These are phyloP conservation scores for Ceyx melanurus DNA, from an alignment of 2,113 vertebrate species.

Conservation along the genomic window DNA sequence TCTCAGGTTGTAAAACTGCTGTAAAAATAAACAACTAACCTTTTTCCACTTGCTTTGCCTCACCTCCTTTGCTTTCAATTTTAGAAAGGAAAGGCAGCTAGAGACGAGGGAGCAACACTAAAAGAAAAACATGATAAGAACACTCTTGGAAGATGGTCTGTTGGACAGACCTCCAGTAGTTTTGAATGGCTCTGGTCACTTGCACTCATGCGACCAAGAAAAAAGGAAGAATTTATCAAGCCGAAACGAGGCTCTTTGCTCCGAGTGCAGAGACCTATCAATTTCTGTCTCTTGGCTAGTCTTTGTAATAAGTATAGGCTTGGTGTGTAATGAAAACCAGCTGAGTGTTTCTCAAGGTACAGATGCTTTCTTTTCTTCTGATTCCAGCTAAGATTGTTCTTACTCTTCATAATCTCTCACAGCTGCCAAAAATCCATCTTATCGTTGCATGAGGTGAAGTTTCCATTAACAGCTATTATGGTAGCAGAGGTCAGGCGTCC, in stretches of 20 bases:
- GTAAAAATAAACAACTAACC: neutral
- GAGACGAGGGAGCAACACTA: neutral
- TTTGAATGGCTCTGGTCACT: constrained; percentile 63
- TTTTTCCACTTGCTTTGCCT: neutral
- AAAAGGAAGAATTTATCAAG: constrained; percentile 75
- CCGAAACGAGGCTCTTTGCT: constrained; percentile 35
- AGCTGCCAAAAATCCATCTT: constrained; percentile 88
- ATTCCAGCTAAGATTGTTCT: constrained; percentile 85
- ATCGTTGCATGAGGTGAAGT: constrained; percentile 91
- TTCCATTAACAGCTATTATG: constrained; percentile 86
- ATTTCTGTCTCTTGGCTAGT: constrained; percentile 82
- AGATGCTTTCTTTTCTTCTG: constrained; percentile 83
- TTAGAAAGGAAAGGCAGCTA: neutral
- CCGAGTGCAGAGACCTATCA: constrained; percentile 62
- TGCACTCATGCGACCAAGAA: constrained; percentile 20
- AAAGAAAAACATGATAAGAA: constrained; percentile 2
- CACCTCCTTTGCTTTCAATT: neutral
- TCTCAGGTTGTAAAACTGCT: neutral
- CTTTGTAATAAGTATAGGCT: constrained; percentile 82
- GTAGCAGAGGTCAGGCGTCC: constrained; percentile 75
- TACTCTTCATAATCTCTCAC: constrained; percentile 86
- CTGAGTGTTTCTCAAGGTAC: constrained; percentile 85
- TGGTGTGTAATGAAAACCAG: constrained; percentile 88
- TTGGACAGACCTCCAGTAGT: constrained; percentile 19
- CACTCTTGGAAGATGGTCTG: neutral